A percentile compares a stretch with the other conserved stretches of the same genome.
These are phyloP conservation scores for Teleogryllus occipitalis DNA, from an alignment of 1,140 invertebrate genomes.

Conservation along the genomic window DNA sequence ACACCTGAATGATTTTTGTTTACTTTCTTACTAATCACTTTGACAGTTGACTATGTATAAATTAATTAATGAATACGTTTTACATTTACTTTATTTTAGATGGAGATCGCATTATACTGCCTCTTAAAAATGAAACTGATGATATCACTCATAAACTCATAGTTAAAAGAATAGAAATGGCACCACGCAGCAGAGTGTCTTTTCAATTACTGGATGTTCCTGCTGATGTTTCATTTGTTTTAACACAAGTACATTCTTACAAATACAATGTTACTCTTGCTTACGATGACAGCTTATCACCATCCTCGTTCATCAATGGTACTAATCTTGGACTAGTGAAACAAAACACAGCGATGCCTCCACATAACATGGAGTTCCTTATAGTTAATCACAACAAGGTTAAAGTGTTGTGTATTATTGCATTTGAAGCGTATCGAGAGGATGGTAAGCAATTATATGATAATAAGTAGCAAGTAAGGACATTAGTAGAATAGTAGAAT, in stretches of 20 bases:
- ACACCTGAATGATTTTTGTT: too few species aligned
- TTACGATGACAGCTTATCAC: slow-evolving; percentile 35
- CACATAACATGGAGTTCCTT: slow-evolving; percentile 30
- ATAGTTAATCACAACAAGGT: slow-evolving; percentile 37
- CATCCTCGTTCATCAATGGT: slow-evolving; percentile 39
- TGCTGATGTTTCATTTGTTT: slow-evolving; percentile 43
- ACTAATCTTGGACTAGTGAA: slow-evolving; percentile 55
- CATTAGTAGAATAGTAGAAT: too few species aligned
- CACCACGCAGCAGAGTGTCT: slow-evolving; percentile 28
- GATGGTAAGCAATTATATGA: slow-evolving; percentile 38
- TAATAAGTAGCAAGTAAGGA: background rate
- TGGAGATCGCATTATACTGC: slow-evolving; percentile 23
- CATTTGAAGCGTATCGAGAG: slow-evolving; percentile 43
- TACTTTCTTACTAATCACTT: too few species aligned
- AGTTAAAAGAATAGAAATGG: background rate
- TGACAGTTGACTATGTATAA: too few species aligned
- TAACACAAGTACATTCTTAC: slow-evolving; percentile 58
- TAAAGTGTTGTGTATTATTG: slow-evolving; percentile 39
- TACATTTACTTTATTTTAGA: slow-evolving; percentile 31
- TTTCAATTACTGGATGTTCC: slow-evolving; percentile 43
- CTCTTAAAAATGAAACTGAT: slow-evolving; percentile 22
- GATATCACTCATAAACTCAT: background rate
- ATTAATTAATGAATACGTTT: too few species aligned
- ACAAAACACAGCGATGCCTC: slow-evolving; percentile 22
- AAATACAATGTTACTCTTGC: slow-evolving; percentile 50